Conservation (phyloP, 2,888 invertebrate species). For the Dasysyrphus albostriatus region DNA sequence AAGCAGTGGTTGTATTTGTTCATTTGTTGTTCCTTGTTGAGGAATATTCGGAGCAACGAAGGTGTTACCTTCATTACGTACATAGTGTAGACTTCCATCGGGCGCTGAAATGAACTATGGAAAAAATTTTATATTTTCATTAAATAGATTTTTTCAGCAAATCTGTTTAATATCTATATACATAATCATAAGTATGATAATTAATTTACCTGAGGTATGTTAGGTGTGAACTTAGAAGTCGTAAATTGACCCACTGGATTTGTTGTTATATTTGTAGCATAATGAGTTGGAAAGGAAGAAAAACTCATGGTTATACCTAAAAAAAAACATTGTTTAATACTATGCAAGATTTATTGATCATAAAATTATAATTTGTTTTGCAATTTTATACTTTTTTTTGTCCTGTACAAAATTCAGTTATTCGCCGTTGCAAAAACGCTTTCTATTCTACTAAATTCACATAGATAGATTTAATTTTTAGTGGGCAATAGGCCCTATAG, state of each 20-base stretch:
- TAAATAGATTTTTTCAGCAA: too few species aligned
- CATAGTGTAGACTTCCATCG: slow-evolving; percentile 73
- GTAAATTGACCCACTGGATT: slow-evolving; percentile 86
- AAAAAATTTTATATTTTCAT: not conserved
- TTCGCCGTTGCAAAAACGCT: too few species aligned
- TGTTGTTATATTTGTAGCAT: slow-evolving; percentile 86
- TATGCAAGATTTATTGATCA: not conserved
- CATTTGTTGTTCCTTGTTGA: slow-evolving; percentile 50
- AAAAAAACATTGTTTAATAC: slow-evolving; percentile 29
- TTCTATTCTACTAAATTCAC: too few species aligned
- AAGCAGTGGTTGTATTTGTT: slow-evolving; percentile 87
- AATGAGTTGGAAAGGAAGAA: slow-evolving; percentile 88
- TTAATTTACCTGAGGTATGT: slow-evolving; percentile 86
- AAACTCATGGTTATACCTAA: slow-evolving; percentile 88
- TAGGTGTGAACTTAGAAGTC: slow-evolving; percentile 89
- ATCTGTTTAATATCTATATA: not conserved
- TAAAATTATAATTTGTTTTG: too few species aligned
- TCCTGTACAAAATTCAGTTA: too few species aligned
- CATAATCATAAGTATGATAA: not conserved
- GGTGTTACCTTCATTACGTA: slow-evolving; percentile 63
- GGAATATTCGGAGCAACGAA: slow-evolving; percentile 74
- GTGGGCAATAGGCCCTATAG: too few species aligned
- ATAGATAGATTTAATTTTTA: too few species aligned
- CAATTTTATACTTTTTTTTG: too few species aligned
- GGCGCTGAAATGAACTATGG: slow-evolving; percentile 61